Percentiles rank a stretch among this genome's conserved stretches.
Evolutionary conservation across 2,113 vertebrate species (phyloP).

Genomic region (Empidonax traillii): DNA sequence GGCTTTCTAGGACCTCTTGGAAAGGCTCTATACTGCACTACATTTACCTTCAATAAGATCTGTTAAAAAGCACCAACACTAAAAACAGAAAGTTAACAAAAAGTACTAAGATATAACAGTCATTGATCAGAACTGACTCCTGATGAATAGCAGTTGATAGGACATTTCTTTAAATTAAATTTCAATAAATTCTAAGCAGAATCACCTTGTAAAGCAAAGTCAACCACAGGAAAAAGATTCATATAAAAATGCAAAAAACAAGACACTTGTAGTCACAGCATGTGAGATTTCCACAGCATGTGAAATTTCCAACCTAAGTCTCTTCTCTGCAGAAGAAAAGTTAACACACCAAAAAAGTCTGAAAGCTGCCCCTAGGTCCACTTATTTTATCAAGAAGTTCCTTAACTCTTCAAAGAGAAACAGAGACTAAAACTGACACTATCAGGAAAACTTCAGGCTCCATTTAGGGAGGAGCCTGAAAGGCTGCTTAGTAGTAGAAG

Average conservation of each 20-base stretch:
- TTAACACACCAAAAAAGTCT: background rate
- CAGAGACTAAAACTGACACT: background rate
- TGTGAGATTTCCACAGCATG: background rate
- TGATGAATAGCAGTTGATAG: background rate
- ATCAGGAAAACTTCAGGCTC: background rate
- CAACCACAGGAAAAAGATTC: background rate
- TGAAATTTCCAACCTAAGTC: background rate
- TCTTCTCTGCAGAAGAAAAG: background rate
- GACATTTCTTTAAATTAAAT: background rate
- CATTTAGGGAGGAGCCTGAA: background rate
- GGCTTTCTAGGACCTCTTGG: background rate
- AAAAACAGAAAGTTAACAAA: background rate
- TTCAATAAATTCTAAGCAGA: background rate
- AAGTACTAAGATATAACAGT: background rate
- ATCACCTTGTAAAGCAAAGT: background rate
- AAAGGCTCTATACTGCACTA: background rate
- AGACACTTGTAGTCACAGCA: background rate
- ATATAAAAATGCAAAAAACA: background rate
- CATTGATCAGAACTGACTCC: background rate
- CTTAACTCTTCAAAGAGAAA: background rate
- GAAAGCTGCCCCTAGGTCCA: background rate
- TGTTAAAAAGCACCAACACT: background rate
- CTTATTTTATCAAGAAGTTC: background rate
- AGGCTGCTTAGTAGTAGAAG: background rate
- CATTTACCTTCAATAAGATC: background rate